Percentiles rank a stretch among this genome's conserved stretches.
Conservation (phyloP, 64 coral and sea anemone genomes). For the Montipora sp. region DNA sequence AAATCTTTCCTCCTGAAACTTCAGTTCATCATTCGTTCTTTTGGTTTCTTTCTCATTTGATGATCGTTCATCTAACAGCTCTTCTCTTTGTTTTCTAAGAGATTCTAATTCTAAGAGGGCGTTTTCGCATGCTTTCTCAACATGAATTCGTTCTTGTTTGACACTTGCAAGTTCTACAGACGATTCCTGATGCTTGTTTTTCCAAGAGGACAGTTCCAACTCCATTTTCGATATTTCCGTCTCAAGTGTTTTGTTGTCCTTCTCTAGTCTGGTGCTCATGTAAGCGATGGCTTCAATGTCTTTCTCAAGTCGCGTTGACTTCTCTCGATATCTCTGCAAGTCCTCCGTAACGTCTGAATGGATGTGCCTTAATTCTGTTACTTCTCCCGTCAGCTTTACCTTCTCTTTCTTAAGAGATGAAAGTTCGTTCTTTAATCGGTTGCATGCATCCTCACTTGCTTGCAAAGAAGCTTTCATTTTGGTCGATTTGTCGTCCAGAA, state of each 20-base stretch:
- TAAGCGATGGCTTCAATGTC: slow-evolving; percentile 61
- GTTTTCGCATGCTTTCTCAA: not conserved
- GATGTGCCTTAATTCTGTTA: slow-evolving; percentile 35
- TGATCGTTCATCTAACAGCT: slow-evolving; percentile 2
- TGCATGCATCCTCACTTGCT: slow-evolving; percentile 57
- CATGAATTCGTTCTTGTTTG: not conserved
- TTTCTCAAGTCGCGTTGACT: slow-evolving; percentile 56
- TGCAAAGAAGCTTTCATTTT: slow-evolving; percentile 38
- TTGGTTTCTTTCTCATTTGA: slow-evolving; percentile 7
- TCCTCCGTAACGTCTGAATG: slow-evolving; percentile 27
- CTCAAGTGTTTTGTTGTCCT: slow-evolving; percentile 61
- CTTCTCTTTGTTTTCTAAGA: slow-evolving; percentile 10
- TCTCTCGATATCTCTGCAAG: slow-evolving; percentile 62
- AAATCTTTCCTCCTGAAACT: not conserved
- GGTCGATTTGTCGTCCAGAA: slow-evolving; percentile 35
- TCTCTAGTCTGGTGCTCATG: slow-evolving; percentile 64
- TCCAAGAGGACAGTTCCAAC: slow-evolving; percentile 37
- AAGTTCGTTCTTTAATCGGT: slow-evolving; percentile 39
- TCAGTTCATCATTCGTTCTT: slow-evolving; percentile 6
- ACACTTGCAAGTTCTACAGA: not conserved
- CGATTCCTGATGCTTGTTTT: not conserved
- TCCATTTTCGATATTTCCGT: slow-evolving; percentile 48
- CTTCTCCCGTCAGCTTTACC: slow-evolving; percentile 30
- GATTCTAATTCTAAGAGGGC: slow-evolving; percentile 1
- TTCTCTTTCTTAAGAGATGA: slow-evolving; percentile 35